phyloP scores from a whole-genome alignment of 2,113 vertebrate species.

The Aspidoscelis tigris region DNA sequence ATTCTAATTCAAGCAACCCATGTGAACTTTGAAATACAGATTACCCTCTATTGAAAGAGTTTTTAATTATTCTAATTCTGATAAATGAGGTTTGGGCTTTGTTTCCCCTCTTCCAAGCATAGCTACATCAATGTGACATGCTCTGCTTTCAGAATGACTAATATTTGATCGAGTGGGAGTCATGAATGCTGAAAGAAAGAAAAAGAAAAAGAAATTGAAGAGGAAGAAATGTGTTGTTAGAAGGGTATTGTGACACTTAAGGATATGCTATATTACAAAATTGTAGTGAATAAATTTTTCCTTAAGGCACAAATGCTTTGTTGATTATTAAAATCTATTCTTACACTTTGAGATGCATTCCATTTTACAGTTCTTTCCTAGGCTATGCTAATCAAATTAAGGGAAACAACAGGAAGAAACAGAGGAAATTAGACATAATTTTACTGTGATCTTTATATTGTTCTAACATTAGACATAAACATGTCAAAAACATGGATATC shows the following conservation, averaged over 20 bases:
- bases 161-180: constrained; percentile 24
- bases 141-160: constrained; percentile 17
- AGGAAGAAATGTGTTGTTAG: constrained; percentile 8
- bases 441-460: neutral
- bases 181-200: neutral
- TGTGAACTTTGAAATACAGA: neutral
- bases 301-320: neutral
- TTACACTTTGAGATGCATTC: neutral
- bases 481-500: neutral
- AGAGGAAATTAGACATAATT: neutral
- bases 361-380: neutral
- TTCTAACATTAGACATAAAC: neutral
- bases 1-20: neutral
- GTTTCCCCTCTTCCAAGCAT: neutral
- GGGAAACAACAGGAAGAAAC: neutral
- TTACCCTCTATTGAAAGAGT: neutral
- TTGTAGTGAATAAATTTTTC: neutral
- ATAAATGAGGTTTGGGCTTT: neutral
- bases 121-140: neutral
- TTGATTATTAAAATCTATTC: constrained; percentile 3
- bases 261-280: neutral
- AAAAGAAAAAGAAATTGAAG: constrained; percentile 1
- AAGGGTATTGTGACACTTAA: constrained; percentile 6
- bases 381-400: neutral
- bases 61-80: neutral